These are phyloP conservation scores for Thalpophila matura DNA, from an alignment of 2,888 invertebrate species.

Conservation along the genomic window DNA sequence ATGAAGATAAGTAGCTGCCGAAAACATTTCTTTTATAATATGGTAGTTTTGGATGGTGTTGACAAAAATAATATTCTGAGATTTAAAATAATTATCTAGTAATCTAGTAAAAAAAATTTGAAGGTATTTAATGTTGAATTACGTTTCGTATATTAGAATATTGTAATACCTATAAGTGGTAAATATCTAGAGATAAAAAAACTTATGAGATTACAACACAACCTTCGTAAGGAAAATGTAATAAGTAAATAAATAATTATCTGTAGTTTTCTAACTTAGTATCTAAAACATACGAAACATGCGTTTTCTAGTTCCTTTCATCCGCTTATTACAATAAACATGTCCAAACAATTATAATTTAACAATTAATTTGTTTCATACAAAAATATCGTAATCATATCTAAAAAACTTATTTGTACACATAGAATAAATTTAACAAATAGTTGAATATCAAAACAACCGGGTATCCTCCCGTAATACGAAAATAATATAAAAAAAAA, in stretches of 20 bases:
- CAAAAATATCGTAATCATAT: slow-evolving; percentile 31
- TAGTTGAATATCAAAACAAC: slow-evolving; percentile 43
- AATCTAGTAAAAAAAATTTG: background rate
- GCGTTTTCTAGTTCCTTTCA: slow-evolving; percentile 35
- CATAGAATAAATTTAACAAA: slow-evolving; percentile 40
- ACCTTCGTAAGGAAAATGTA: slow-evolving; percentile 43
- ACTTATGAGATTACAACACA: slow-evolving; percentile 47
- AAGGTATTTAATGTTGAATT: background rate
- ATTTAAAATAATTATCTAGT: slow-evolving; percentile 9
- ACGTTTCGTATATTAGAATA: background rate
- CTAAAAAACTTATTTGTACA: slow-evolving; percentile 35
- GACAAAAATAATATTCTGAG: slow-evolving; percentile 17
- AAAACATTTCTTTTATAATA: background rate
- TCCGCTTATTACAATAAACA: slow-evolving; percentile 29
- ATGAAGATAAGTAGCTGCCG: slow-evolving; percentile 23
- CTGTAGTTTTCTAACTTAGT: slow-evolving; percentile 23
- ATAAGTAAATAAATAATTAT: slow-evolving; percentile 30
- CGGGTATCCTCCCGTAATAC: slow-evolving; percentile 12
- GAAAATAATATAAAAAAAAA: slow-evolving; percentile 23
- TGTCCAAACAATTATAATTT: slow-evolving; percentile 42
- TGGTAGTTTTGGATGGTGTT: slow-evolving; percentile 2
- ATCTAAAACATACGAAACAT: slow-evolving; percentile 26
- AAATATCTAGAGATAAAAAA: slow-evolving; percentile 28
- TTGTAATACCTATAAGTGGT: slow-evolving; percentile 16
- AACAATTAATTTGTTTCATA: slow-evolving; percentile 42